phyloP scores from a whole-genome alignment of 2,797 vertebrate species.

The Enteromius viviparus region DNA sequence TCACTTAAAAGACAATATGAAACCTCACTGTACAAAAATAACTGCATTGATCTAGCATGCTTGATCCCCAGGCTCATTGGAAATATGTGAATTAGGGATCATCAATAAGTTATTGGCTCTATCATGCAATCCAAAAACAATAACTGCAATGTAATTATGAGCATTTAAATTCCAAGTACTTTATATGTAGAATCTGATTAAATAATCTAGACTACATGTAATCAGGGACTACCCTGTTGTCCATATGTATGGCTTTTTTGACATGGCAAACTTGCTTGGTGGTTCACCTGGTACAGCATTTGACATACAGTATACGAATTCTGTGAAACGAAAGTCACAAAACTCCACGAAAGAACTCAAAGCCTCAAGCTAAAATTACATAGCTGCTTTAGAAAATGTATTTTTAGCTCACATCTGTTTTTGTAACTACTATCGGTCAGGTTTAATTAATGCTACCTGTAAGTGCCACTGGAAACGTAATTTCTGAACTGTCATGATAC shows the following conservation, averaged over 20 bases:
- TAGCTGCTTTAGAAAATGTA: background rate
- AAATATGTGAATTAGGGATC: background rate
- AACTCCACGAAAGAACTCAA: background rate
- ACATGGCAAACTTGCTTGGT: background rate
- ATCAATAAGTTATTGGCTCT: background rate
- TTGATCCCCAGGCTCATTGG: no score
- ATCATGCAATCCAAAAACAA: background rate
- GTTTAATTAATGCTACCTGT: background rate
- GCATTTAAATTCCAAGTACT: background rate
- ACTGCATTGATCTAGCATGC: background rate
- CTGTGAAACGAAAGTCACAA: background rate
- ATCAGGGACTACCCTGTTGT: background rate
- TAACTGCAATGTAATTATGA: background rate
- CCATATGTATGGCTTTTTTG: background rate
- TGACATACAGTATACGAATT: no score
- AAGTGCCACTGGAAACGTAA: background rate
- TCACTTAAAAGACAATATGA: background rate
- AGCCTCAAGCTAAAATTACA: background rate
- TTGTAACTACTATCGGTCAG: background rate
- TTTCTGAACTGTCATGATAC: background rate
- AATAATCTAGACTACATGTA: background rate
- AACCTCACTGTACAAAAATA: background rate
- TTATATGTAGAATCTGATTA: background rate
- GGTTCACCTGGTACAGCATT: background rate
- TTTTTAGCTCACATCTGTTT: background rate